Evolutionary conservation across 1,140 invertebrate genomes (phyloP).

Genomic region (Sipha flava): DNA sequence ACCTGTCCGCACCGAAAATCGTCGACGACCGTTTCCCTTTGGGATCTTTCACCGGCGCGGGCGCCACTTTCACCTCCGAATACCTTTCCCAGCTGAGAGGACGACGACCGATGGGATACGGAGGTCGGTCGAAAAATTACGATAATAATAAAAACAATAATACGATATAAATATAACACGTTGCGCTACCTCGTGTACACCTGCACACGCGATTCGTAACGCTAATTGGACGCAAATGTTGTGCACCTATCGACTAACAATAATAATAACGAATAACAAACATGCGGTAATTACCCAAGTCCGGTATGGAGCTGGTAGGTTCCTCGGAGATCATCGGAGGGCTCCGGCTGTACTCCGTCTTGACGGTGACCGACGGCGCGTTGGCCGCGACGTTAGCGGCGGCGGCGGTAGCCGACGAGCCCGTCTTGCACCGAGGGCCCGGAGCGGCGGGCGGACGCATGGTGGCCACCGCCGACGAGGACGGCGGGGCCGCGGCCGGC

Average conservation of each 20-base stretch:
- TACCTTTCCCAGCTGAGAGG: not conserved
- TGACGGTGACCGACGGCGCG: not conserved
- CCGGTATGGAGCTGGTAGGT: slow-evolving; percentile 38
- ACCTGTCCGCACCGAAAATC: slow-evolving; percentile 16
- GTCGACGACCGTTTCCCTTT: slow-evolving; percentile 5
- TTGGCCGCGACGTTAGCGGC: slow-evolving; percentile 28
- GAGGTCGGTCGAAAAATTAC: not conserved
- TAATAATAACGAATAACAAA: not conserved
- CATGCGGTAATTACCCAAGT: slow-evolving; percentile 36
- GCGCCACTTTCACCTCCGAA: slow-evolving; percentile 27
- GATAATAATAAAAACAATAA: not conserved
- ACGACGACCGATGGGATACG: slow-evolving; percentile 20
- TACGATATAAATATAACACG: no score
- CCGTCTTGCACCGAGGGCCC: slow-evolving; percentile 5
- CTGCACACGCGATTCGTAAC: not conserved
- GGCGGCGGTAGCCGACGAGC: slow-evolving; percentile 9
- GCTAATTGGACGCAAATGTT: not conserved
- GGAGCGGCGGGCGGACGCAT: slow-evolving; percentile 28
- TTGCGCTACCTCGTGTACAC: no score
- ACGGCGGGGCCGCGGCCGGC: slow-evolving; percentile 14
- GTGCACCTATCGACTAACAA: no score
- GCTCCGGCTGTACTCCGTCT: slow-evolving; percentile 13
- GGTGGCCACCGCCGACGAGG: not conserved
- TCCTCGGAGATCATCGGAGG: slow-evolving; percentile 35
- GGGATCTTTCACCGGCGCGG: slow-evolving; percentile 17